A percentile compares a stretch with the other conserved stretches of the same genome.
Evolutionary conservation across 2,113 vertebrate species (phyloP).

Genomic region (Falco punctatus): DNA sequence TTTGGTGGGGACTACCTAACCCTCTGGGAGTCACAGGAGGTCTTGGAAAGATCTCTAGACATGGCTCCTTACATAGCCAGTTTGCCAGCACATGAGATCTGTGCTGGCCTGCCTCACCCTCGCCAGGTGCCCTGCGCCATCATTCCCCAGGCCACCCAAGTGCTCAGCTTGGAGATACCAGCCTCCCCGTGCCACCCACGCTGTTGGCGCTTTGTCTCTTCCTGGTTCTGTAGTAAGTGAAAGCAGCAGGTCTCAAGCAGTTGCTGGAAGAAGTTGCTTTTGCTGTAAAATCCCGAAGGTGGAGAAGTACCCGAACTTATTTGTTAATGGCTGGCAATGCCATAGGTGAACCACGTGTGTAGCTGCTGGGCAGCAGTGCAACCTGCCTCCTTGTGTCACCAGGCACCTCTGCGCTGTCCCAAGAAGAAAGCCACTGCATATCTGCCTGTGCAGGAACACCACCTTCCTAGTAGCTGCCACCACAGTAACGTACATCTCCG

Average conservation of each 20-base stretch:
- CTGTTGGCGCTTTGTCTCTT: not conserved
- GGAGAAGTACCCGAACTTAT: not conserved
- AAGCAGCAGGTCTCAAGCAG: not conserved
- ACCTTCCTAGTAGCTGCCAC: not conserved
- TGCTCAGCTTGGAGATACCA: not conserved
- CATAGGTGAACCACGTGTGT: rapidly evolving
- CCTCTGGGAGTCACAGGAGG: not conserved
- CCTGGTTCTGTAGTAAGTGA: not conserved
- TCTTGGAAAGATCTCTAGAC: not conserved
- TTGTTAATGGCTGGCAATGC: not conserved
- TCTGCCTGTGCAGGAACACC: rapidly evolving
- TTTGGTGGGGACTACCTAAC: not conserved
- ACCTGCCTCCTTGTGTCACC: not conserved
- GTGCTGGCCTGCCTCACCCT: not conserved
- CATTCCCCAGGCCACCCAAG: not conserved
- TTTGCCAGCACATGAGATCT: rapidly evolving
- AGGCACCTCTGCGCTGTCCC: not conserved
- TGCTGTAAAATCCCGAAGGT: too few species aligned
- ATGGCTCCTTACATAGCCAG: not conserved
- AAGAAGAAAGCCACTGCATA: not conserved
- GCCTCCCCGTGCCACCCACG: not conserved
- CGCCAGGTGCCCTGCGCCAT: not conserved
- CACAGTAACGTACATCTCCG: not conserved
- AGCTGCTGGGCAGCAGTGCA: not conserved
- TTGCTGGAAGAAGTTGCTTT: not conserved